Evolutionary conservation across 2,113 vertebrate species (phyloP), one percentile per base, ranked within the genome.

Genomic region (Procavia capensis): DNA sequence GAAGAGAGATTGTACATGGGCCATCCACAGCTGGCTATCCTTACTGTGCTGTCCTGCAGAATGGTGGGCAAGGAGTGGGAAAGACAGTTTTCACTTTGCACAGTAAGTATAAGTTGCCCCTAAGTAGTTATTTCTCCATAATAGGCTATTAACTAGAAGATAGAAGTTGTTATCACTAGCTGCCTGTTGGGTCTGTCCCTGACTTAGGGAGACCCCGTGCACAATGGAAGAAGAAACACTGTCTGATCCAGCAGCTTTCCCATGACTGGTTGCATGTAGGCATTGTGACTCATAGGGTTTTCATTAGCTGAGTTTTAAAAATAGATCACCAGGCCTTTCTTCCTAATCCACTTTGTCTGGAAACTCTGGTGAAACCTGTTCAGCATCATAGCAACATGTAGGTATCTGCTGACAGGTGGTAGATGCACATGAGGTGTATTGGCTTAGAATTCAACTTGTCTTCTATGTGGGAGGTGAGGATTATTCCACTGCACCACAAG

Each of bases 41-140:
- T 8, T 20, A 72, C 70, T 24, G 19, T 5, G 11, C 27, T 31
- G 1, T 17, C 9, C 0, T 0, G 36, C 34, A 2, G 59, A 76
- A 81, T 63, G 9, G 70, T 22, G 0, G 0, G 34, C 27, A 74
- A 16, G 20, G 0, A 0, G 9, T 0, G 14, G 45, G 43, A 45
- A n/a, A 27, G 1, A 10, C 14, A 0, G 1, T 36, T 36, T 68
- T 78, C 80, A 9, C 31, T 22, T 29, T 7, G 54, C 45, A 54
- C 59, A 0, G 9, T 43, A 24, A 16, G 34, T 87, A 2, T 22
- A 39, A 29, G n/a, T 39, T 61, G 43, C 66, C 39, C 50, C 45
- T 19, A 24, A 25, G 24, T 25, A n/a, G 39, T 43, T 27, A 4
- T 68, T 0, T 0, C 36, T 61, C 4, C 16, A 1, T 9, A 17